Conservation (phyloP, 2,113 vertebrate genomes). For the Scophthalmus maximus region DNA sequence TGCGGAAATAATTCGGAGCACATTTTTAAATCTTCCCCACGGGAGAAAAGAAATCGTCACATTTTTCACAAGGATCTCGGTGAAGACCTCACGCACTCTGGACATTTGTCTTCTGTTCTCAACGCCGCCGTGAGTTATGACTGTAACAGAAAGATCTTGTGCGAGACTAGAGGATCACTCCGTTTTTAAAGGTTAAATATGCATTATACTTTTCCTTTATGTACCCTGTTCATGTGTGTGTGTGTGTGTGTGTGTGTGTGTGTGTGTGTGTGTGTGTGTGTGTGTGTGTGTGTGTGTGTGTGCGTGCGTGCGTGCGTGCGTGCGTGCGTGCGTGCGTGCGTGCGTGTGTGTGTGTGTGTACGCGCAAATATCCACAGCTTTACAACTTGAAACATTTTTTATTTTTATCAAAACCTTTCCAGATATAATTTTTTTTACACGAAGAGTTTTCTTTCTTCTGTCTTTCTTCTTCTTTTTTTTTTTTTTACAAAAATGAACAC, state of each 20-base stretch:
- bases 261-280: slow-evolving; percentile 24
- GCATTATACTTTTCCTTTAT: neutral
- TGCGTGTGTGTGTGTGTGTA: slow-evolving; percentile 19
- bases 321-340: slow-evolving; percentile 22
- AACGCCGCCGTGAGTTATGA: slow-evolving; percentile 2
- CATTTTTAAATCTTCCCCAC: slow-evolving; percentile 4
- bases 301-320: slow-evolving; percentile 2
- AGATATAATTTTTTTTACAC: slow-evolving; percentile 60
- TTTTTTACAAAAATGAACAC: slow-evolving; percentile 25
- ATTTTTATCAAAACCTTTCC: slow-evolving; percentile 72
- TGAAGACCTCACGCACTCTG: slow-evolving; percentile 1
- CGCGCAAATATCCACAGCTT: neutral
- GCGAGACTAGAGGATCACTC: neutral
- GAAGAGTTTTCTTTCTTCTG: neutral
- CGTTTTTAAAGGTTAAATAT: neutral
- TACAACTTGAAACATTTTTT: slow-evolving; percentile 28
- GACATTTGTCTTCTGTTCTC: slow-evolving; percentile 9
- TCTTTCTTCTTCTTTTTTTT: slow-evolving; percentile 6
- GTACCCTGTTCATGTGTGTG: no score
- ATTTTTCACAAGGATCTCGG: slow-evolving; percentile 19
- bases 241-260: neutral
- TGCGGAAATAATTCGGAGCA: slow-evolving; percentile 14
- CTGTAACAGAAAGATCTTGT: slow-evolving; percentile 21
- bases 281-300: slow-evolving; percentile 12
- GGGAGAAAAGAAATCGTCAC: neutral